Percentiles rank a stretch among this genome's conserved stretches.
Evolutionary conservation across 2,888 invertebrate species (phyloP).

Genomic region (Dynastes hyllus): DNA sequence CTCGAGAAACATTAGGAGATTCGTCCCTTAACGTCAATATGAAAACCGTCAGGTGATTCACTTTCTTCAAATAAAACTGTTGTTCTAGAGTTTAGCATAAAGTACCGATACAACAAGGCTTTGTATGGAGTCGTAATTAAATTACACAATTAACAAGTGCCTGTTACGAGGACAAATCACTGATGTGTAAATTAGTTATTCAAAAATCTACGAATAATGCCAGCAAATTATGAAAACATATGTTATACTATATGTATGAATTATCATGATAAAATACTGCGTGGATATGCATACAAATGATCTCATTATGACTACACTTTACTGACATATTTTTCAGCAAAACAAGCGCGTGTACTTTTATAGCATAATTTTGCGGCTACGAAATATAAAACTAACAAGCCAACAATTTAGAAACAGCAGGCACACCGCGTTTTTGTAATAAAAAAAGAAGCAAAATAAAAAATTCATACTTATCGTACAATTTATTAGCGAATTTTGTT

Average conservation of each 20-base stretch:
- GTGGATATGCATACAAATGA: conserved; percentile 34
- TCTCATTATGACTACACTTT: conserved; percentile 26
- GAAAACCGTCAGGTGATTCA: no score
- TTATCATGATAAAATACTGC: conserved; percentile 10
- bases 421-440: background rate
- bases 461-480: conserved; percentile 31
- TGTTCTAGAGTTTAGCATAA: no score
- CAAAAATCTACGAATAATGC: background rate
- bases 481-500: conserved; percentile 38
- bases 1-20: no score
- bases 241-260: background rate
- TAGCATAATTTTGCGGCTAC: conserved; percentile 8
- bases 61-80: no score
- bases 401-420: conserved; percentile 3
- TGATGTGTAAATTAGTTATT: background rate
- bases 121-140: no score
- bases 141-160: no score
- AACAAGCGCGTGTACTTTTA: conserved; percentile 15
- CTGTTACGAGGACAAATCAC: no score
- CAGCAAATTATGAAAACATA: conserved; percentile 1
- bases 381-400: background rate
- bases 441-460: conserved; percentile 16
- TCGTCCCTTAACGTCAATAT: no score
- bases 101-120: no score
- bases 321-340: background rate